A percentile compares a stretch with the other conserved stretches of the same genome.
These are phyloP conservation scores for Frieseomelitta varia DNA, from an alignment of 1,140 invertebrate genomes.

Conservation along the genomic window DNA sequence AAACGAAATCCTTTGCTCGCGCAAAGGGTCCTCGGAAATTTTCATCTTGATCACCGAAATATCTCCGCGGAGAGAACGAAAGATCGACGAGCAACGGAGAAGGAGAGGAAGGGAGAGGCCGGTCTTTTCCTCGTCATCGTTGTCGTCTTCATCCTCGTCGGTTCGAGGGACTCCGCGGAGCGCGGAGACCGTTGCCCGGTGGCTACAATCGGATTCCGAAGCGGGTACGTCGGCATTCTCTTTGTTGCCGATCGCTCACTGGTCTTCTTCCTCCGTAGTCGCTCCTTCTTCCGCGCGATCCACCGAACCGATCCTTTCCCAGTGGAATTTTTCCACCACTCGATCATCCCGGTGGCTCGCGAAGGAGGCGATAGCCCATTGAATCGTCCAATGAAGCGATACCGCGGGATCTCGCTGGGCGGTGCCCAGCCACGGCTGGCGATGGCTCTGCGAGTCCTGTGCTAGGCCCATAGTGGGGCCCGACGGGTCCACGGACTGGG, in stretches of 20 bases:
- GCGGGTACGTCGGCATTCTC: slow-evolving; percentile 64
- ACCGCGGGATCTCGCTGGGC: slow-evolving; percentile 70
- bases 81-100: not conserved
- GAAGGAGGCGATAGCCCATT: slow-evolving; percentile 71
- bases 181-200: slow-evolving; percentile 23
- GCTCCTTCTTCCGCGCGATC: slow-evolving; percentile 13
- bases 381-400: slow-evolving; percentile 70
- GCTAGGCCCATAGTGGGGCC: slow-evolving; percentile 66
- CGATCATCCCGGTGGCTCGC: slow-evolving; percentile 56
- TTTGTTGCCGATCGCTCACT: slow-evolving; percentile 69
- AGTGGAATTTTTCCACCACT: slow-evolving; percentile 71
- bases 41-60: not conserved
- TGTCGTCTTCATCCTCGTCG: slow-evolving; percentile 40
- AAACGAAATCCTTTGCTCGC: not conserved
- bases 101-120: no score
- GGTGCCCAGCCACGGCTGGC: slow-evolving; percentile 61
- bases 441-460: slow-evolving; percentile 62
- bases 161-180: not conserved
- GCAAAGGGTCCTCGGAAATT: not conserved
- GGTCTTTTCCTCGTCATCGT: slow-evolving; percentile 27
- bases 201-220: slow-evolving; percentile 54
- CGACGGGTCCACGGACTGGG: slow-evolving; percentile 57
- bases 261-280: slow-evolving; percentile 39
- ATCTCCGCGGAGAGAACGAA: not conserved
- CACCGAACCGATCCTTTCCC: slow-evolving; percentile 28